Conservation (phyloP, 2,797 vertebrate species). For the Leucoraja ocellata region DNA sequence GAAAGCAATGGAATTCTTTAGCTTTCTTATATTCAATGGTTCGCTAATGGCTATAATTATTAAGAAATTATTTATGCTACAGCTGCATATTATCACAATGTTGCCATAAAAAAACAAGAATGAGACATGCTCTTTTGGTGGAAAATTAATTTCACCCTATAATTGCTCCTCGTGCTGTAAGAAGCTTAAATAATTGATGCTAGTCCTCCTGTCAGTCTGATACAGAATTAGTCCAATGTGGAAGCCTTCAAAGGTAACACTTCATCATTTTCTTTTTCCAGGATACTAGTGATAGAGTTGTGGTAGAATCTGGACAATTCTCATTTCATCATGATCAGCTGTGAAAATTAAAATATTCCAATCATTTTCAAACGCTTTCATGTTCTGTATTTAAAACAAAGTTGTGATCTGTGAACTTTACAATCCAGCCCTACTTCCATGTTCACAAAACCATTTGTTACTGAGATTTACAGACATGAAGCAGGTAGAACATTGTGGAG, state of each 20-base stretch:
- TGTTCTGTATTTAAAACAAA: not conserved
- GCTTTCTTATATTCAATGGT: not conserved
- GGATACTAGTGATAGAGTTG: not conserved
- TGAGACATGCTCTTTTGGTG: not conserved
- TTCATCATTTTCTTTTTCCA: not conserved
- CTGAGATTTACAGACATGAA: not conserved
- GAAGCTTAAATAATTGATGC: not conserved
- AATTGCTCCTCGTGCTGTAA: not conserved
- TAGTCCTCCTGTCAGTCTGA: not conserved
- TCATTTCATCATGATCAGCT: not conserved
- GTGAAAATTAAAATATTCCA: not conserved
- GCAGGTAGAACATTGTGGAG: not conserved
- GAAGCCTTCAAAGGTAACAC: not conserved
- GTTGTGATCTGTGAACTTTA: not conserved
- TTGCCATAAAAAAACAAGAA: not conserved
- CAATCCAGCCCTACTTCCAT: not conserved
- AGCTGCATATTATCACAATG: not conserved
- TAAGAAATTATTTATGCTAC: not conserved
- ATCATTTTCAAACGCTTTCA: not conserved
- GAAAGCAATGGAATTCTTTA: not conserved
- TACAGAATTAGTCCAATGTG: not conserved
- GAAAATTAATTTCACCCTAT: not conserved
- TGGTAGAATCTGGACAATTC: not conserved
- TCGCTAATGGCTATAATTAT: not conserved
- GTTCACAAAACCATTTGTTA: not conserved